Evolutionary conservation across 2,797 vertebrate genomes (phyloP).

Genomic region (Simalia tracyae): DNA sequence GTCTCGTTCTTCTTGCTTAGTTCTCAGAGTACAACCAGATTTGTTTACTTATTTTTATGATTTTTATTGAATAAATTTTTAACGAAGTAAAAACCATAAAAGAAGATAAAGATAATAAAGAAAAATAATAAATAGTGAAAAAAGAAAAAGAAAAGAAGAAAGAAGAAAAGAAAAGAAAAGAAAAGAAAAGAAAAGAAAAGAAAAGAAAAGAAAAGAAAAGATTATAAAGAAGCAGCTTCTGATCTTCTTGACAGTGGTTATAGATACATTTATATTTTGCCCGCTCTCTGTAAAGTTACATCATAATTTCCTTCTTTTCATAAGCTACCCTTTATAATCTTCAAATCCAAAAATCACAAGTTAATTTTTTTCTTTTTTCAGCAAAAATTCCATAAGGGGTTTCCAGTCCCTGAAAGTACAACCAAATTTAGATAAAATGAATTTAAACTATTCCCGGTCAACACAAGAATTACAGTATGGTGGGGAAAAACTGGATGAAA

Average conservation of each 20-base stretch:
- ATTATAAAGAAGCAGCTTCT: not conserved
- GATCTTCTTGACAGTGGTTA: not conserved
- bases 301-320: too few relatives aligned
- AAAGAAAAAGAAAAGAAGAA: not conserved
- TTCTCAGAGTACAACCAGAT: slow-evolving; percentile 60
- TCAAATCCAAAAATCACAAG: not conserved
- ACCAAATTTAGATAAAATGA: slow-evolving; percentile 57
- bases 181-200: too few relatives aligned
- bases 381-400: not conserved
- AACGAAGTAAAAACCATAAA: not conserved
- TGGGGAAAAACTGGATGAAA: not conserved
- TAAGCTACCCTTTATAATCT: not conserved
- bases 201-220: too few relatives aligned
- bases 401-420: slow-evolving; percentile 41
- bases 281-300: too few relatives aligned
- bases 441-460: slow-evolving; percentile 56
- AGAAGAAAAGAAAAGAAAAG: not conserved
- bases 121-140: not conserved
- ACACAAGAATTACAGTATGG: slow-evolving; percentile 44
- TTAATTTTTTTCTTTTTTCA: not conserved
- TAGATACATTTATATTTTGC: not conserved
- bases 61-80: not conserved
- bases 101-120: not conserved
- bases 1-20: slow-evolving; percentile 55
- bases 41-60: not conserved